phyloP scores from a whole-genome alignment of 2,888 invertebrate species.

The Camptogramma bilineatum region DNA sequence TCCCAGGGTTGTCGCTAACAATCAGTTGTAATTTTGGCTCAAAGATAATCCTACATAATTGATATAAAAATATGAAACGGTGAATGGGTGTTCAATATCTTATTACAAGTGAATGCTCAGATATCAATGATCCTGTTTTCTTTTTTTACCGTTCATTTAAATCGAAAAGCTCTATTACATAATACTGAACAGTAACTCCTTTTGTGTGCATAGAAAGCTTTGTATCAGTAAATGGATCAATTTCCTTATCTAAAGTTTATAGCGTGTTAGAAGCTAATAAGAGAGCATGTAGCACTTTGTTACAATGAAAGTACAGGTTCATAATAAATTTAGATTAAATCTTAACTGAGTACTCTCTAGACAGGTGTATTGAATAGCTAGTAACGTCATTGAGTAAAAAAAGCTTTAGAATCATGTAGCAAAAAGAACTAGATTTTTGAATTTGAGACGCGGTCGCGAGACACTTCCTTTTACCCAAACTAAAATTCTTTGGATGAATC shows the following conservation, averaged over 20 bases:
- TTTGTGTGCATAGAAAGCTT: slow-evolving; percentile 47
- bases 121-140: neutral
- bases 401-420: neutral
- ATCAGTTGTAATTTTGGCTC: neutral
- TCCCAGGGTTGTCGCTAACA: neutral
- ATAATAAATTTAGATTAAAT: neutral
- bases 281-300: slow-evolving; percentile 25
- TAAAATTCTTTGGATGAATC: too few species aligned
- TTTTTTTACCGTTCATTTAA: slow-evolving; percentile 1
- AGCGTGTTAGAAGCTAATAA: slow-evolving; percentile 14
- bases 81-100: neutral
- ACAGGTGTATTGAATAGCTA: too few species aligned
- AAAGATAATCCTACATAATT: neutral
- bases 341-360: neutral
- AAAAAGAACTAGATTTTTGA: neutral
- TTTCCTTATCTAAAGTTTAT: slow-evolving; percentile 37
- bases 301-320: slow-evolving; percentile 16
- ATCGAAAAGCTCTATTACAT: slow-evolving; percentile 20
- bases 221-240: slow-evolving; percentile 53
- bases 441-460: too few species aligned
- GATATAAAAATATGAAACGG: neutral
- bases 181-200: slow-evolving; percentile 36
- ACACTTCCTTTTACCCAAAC: too few species aligned
- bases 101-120: neutral
- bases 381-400: neutral